These are phyloP conservation scores for Hydrozoanthus gracilis DNA, from an alignment of 92 coral and sea anemone species.

Conservation along the genomic window DNA sequence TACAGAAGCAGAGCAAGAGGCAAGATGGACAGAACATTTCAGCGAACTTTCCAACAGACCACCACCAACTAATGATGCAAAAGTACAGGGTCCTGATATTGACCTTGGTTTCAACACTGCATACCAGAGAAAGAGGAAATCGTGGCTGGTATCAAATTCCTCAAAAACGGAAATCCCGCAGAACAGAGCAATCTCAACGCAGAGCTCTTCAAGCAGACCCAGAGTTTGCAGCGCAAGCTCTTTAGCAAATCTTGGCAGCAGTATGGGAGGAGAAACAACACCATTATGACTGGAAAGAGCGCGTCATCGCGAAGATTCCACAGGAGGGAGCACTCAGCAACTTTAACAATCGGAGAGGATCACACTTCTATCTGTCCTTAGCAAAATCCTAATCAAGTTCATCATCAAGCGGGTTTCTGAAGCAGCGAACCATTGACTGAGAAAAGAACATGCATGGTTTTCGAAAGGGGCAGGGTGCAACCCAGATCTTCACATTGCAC, in stretches of 20 bases:
- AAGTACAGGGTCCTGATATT: background rate
- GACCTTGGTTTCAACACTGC: constrained; percentile 40
- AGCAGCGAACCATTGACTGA: too few species aligned
- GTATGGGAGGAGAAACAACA: background rate
- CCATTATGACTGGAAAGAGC: constrained; percentile 41
- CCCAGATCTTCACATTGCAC: too few species aligned
- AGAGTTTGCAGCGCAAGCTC: constrained; percentile 10
- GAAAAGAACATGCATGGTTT: too few species aligned
- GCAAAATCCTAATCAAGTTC: constrained; percentile 13
- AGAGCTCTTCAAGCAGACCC: constrained; percentile 30
- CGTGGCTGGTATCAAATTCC: constrained; percentile 11
- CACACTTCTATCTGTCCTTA: background rate
- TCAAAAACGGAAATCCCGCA: constrained; percentile 27
- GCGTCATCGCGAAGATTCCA: constrained; percentile 36
- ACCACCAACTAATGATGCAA: background rate
- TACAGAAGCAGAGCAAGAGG: background rate
- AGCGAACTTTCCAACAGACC: constrained; percentile 27
- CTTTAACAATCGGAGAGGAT: constrained; percentile 13
- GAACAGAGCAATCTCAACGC: background rate
- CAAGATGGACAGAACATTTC: constrained; percentile 30
- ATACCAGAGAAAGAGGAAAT: too few species aligned
- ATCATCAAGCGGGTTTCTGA: background rate
- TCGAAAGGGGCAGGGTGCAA: too few species aligned
- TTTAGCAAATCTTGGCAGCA: constrained; percentile 1
- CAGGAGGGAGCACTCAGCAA: too few species aligned